Base-by-base conservation (phyloP, 1,140 invertebrate genomes). In the Drosophila repleta region DNA sequence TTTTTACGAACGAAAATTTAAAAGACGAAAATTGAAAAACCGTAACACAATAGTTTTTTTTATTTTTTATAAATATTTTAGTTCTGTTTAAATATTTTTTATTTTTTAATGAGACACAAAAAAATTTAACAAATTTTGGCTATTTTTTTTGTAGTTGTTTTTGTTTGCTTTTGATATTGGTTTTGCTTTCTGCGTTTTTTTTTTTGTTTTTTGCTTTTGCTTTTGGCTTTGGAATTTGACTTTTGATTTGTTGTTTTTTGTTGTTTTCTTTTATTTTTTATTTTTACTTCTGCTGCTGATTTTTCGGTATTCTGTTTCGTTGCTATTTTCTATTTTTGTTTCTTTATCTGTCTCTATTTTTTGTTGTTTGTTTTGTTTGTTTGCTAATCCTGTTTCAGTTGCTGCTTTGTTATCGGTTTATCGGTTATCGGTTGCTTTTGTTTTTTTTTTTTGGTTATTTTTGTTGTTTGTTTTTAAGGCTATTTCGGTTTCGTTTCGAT, bases 121-220 rank as follows among this genome's bases (percentile, higher is more conserved):
- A 70, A 82, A 87, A 80, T 87, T 87, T 87, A 87, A 87, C 82
- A 87, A 87, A 87, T 87, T 78, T 87, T 87, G 82, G 83, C 82
- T 87, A 87, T 87, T 87, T 85, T 65, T 35, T 62, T 77, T n/a
- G 85, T 65, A 67, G 69, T 84, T 65, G 67, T 68, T 76, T 58
- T 18, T 66, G 39, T 62, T 18, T 66, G 43, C 56, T 58, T 64
- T 60, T 63, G 41, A 68, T 58, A 52, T 55, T 26, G 62, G 35
- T 60, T 82, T 72, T 74, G 26, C 15, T 77, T 82, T 35, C 29
- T 32, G 29, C 29, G 29, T 32, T 32, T 26, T 26, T 0, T 60
- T 81, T 71, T 74, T n/a, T n/a, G 26, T n/a, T 77, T 77, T 69
- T 49, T 49, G 46, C 45, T 69, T 77, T 68, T 65, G 39, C 46